Evolutionary conservation across 2,797 vertebrate genomes (phyloP).

Genomic region (Coranthus polyacanthus): DNA sequence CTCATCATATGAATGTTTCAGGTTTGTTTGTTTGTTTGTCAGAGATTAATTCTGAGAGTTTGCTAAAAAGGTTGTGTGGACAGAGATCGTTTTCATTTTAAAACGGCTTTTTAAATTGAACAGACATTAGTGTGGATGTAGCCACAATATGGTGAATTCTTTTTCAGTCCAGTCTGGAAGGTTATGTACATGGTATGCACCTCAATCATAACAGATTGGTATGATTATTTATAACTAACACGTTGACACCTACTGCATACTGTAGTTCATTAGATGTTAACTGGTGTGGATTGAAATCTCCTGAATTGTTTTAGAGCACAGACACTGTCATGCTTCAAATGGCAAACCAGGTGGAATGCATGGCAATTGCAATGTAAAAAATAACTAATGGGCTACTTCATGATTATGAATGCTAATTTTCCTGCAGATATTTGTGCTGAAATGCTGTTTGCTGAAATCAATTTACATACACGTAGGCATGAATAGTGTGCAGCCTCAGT

Average conservation of each 20-base stretch:
- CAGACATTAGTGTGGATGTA: too few relatives aligned
- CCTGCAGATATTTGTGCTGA: constrained; percentile 40
- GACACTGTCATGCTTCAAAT: neutral
- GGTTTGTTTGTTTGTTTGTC: too few relatives aligned
- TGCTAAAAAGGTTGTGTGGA: too few relatives aligned
- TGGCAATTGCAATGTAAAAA: constrained; percentile 7
- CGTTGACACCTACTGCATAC: neutral
- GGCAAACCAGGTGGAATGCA: neutral
- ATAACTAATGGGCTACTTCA: constrained; percentile 37
- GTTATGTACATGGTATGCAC: too few relatives aligned
- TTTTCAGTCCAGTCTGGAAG: too few relatives aligned
- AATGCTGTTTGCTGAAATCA: constrained; percentile 54
- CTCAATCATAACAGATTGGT: constrained; percentile 5
- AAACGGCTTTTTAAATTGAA: too few relatives aligned
- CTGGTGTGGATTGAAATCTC: neutral
- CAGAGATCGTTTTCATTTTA: too few relatives aligned
- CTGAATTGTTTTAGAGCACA: neutral
- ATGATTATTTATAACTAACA: constrained; percentile 14
- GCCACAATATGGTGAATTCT: too few relatives aligned
- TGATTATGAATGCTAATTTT: constrained; percentile 37
- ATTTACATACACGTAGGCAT: constrained; percentile 66
- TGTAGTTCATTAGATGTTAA: neutral
- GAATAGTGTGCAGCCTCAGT: constrained; percentile 43
- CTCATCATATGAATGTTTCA: too few relatives aligned
- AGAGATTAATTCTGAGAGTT: too few relatives aligned